Conservation (phyloP, 2,888 invertebrate species). For the Perizoma affinitatum region DNA sequence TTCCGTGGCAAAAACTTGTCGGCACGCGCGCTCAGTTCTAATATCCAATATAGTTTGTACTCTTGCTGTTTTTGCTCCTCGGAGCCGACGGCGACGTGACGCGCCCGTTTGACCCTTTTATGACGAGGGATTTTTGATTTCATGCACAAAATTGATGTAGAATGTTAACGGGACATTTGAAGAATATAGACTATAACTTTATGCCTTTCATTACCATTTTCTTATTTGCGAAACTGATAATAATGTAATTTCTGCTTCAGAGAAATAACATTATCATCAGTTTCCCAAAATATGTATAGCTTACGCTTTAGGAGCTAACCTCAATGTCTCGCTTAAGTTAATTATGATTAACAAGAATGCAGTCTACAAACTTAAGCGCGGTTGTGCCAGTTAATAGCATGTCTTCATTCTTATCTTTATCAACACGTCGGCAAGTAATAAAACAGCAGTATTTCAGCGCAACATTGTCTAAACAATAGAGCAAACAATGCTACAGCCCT, state of each 20-base stretch:
- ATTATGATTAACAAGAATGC: conserved; percentile 5
- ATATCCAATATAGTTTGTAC: conserved; percentile 82
- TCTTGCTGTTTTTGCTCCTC: conserved; percentile 69
- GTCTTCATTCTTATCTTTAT: conserved; percentile 22
- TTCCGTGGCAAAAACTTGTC: conserved; percentile 62
- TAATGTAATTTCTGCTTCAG: no score
- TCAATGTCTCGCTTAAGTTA: conserved; percentile 1
- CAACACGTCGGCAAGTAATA: conserved; percentile 32
- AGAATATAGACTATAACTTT: no score
- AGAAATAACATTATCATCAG: no score
- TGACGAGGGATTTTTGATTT: conserved; percentile 64
- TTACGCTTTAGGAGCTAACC: not conserved
- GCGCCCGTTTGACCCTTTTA: conserved; percentile 79
- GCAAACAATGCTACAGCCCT: conserved; percentile 47
- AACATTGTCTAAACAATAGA: conserved; percentile 49
- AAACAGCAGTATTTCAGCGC: conserved; percentile 40
- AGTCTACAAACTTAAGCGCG: conserved; percentile 20
- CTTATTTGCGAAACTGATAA: no score
- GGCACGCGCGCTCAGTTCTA: conserved; percentile 78
- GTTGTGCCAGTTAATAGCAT: not conserved
- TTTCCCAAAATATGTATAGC: no score
- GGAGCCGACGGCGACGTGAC: conserved; percentile 63
- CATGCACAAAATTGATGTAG: conserved; percentile 1
- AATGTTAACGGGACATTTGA: no score
- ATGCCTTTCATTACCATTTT: no score